Evolutionary conservation across 2,113 vertebrate species (phyloP), one percentile per base, ranked within the genome.

Genomic region (Anolis carolinensis): DNA sequence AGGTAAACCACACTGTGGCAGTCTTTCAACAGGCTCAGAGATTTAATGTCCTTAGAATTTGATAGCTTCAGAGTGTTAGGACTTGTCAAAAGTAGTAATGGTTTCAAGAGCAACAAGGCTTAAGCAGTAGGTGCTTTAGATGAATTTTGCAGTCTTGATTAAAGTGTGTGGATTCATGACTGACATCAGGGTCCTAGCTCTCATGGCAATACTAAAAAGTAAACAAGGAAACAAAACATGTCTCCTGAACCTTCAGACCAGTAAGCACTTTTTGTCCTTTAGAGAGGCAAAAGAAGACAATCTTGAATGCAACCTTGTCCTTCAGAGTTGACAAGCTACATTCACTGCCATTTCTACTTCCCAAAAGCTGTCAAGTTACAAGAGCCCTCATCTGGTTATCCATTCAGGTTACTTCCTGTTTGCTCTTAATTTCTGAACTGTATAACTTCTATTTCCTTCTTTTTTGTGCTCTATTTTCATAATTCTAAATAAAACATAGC

Each of bases 1-100:
- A 34, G 55, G 30, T 52, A 18, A 65, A 65, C 72, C 44, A 34
- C 71, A 14, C 52, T 34, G 48, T 50, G 13, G 1, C 1, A 82
- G 72, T 67, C n/a, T 27, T 30, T 13, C 3, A 13, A 62, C 71
- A 21, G 27, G 63, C 70, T 16, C 27, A 30, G 23, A 79, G 77
- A 44, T 36, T 23, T 27, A 27, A 39, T 9, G 32, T 62, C 71
- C 50, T 59, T 68, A 89, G 68, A 50, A 65, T 62, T 34, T 90
- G 81, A 85, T 86, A 39, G 72, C 77, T 87, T 83, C 72, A 84
- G 67, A 65, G 79, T 4, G 7, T 75, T 71, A 81, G 81, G 82
- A 80, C 77, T 89, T 82, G 87, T 80, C 85, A 0, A 39, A 74
- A n/a, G 65, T 44, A 16, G 83, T 79, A 89, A 88, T 80, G 44